These are phyloP conservation scores for Tipula helvola DNA, from an alignment of 2,888 invertebrate species.

Conservation along the genomic window DNA sequence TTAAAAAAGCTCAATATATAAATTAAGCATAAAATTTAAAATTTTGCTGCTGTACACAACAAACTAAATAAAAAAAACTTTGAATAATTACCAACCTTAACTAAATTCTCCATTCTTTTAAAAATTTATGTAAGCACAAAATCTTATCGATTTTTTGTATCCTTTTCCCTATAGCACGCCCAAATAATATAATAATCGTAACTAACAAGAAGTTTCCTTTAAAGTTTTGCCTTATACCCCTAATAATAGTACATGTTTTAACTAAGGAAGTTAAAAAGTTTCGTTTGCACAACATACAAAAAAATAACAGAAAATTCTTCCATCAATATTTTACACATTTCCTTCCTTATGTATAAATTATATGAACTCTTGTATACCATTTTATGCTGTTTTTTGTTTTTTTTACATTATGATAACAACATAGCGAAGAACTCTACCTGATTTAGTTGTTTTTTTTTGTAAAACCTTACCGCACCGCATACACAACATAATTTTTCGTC, in stretches of 20 bases:
- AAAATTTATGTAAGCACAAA: not conserved
- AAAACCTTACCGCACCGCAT: not conserved
- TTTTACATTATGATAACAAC: not conserved
- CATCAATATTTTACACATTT: constrained; percentile 9
- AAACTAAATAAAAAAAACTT: not conserved
- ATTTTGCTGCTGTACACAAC: no score
- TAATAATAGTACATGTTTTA: not conserved
- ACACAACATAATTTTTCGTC: not conserved
- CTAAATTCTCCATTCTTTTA: not conserved
- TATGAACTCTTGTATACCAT: not conserved
- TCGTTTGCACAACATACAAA: not conserved
- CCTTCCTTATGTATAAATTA: constrained; percentile 6
- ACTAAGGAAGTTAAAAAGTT: not conserved
- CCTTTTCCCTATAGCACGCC: not conserved
- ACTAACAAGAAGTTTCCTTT: not conserved
- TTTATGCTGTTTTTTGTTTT: not conserved
- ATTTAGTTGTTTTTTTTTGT: not conserved
- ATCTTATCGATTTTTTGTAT: not conserved
- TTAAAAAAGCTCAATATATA: no score
- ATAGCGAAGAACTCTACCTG: not conserved
- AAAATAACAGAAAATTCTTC: not conserved
- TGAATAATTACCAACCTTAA: not conserved
- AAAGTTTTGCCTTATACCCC: not conserved
- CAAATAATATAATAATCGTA: not conserved
- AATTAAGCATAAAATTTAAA: no score